Base-by-base conservation (phyloP, 1,140 invertebrate genomes). In the Pseudoatta argentina region DNA sequence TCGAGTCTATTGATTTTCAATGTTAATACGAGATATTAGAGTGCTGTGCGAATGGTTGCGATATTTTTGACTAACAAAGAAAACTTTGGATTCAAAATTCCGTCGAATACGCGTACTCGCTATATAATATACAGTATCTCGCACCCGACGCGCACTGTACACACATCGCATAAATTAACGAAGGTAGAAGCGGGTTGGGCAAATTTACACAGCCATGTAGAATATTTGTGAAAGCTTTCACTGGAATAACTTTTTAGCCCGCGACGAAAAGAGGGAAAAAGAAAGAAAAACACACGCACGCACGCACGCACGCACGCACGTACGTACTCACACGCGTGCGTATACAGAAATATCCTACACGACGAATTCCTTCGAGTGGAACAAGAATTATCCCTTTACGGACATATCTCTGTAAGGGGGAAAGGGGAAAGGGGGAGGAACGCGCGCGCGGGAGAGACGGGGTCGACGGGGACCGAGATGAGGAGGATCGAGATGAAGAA, bases 141-240 rank as follows among this genome's bases (percentile, higher is more conserved):
- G 69, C 79, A 61, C 53, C 69, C 79, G 69, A 61, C 67, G 55
- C 79, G 79, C 79, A 69, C 69, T 83, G 55, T 75, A 83, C 79
- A 83, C 79, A 83, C 79, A 83, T 30, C 53, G 79, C 79, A 83
- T 83, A 83, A 83, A 83, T 83, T 83, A 83, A 83, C 79, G 69
- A 83, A 83, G 79, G 69, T 75, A 75, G 79, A 75, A 73, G 69
- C 79, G 79, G 57, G 79, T 72, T 63, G 79, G 55, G 79, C 79
- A 83, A 83, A 83, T 83, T 83, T 83, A 75, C 79, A 83, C 79
- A 83, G 79, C 67, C 69, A 83, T 30, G 55, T 83, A 83, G 79
- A 83, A 83, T 83, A 83, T 83, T 83, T 83, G 79, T 75, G 69
- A 83, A 83, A 83, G 79, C 79, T 83, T 83, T 83, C 79, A 83